Evolutionary conservation across 2,113 vertebrate species (phyloP), one percentile per base, ranked within the genome.

Genomic region (Aix galericulata): DNA sequence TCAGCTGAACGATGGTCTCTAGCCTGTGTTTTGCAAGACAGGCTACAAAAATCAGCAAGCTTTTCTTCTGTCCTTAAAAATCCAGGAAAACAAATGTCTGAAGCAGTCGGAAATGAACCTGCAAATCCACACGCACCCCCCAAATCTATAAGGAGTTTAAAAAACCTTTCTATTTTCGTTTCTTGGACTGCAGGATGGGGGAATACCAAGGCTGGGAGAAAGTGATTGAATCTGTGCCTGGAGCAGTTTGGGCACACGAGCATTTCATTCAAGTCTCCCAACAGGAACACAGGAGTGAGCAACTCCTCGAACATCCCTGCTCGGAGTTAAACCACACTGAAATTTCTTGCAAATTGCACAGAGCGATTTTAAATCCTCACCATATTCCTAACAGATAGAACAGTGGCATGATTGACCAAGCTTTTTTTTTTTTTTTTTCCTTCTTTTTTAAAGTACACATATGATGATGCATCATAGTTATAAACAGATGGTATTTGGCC

Each of bases 401-500:
- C 97, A 97, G 98, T 97, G 97, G 98, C 98, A 98, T 97, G 98
- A 97, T 98, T 98, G 98, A 98, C 98, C 98, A 98, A 98, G 97
- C 94, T 97, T 97, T 97, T 91, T 91, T 87, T 38, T 20, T 36
- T 21, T 32, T 38, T 46, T 13, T 40, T 10, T 74, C 58, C 82
- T 91, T 95, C 86, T 95, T 97, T 97, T 98, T 98, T 97, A 98
- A 98, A 98, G 98, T 97, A 98, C 98, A 98, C 98, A 98, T 98
- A 98, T 98, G 98, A 98, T 96, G 97, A 98, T 98, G 98, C 98
- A 98, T 98, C 98, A 97, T 97, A 98, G 98, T 98, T 98, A 98
- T 98, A 98, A 98, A 98, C 98, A 98, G 98, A 98, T 98, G 98
- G 98, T 98, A 98, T 98, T 98, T 98, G 98, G 98, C 98, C 98